phyloP scores from a whole-genome alignment of 2,888 invertebrate genomes.

The Linyphia triangularis region DNA sequence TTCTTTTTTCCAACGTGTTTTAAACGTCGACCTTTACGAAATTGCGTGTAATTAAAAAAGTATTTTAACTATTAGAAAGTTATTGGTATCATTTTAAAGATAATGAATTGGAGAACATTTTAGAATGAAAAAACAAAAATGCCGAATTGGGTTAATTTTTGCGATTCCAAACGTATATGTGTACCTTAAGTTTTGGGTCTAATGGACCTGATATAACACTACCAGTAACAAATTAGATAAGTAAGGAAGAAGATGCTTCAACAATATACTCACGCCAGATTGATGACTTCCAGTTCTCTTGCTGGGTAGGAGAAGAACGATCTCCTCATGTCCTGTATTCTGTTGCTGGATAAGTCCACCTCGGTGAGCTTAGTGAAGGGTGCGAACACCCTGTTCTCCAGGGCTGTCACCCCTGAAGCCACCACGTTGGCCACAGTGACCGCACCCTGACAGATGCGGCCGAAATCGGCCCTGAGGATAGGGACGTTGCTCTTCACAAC shows the following conservation, averaged over 20 bases:
- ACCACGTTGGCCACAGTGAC: conserved; percentile 65
- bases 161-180: too few species aligned
- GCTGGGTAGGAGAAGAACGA: conserved; percentile 67
- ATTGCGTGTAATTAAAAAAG: too few species aligned
- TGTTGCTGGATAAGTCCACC: conserved; percentile 59
- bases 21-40: too few species aligned
- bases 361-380: conserved; percentile 57
- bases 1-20: too few species aligned
- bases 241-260: neutral
- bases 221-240: neutral
- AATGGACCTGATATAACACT: too few species aligned
- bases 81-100: too few species aligned
- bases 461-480: conserved; percentile 33
- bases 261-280: conserved; percentile 57
- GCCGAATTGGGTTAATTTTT: too few species aligned
- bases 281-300: conserved; percentile 37
- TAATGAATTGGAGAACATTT: too few species aligned
- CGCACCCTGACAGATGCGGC: conserved; percentile 68
- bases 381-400: conserved; percentile 56
- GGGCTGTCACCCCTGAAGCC: conserved; percentile 25
- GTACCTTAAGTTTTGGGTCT: too few species aligned
- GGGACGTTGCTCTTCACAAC: conserved; percentile 59
- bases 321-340: conserved; percentile 54
- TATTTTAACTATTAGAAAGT: too few species aligned
- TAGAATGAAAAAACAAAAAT: too few species aligned